Conservation (phyloP, 2,797 vertebrate species). For the Brotula barbata region DNA sequence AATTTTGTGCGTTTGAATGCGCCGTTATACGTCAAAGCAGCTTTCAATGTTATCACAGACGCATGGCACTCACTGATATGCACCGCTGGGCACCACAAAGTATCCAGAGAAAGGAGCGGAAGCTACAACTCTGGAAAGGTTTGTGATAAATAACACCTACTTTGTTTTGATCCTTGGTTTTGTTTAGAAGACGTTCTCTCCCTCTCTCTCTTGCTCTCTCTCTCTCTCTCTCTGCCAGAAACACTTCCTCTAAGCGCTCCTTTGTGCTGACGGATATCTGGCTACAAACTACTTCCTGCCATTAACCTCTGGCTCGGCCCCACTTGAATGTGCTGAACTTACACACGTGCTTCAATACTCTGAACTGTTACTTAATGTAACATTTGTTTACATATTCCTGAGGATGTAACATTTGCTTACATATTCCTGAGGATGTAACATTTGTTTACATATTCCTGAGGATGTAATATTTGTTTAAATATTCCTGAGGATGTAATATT, state of each 20-base stretch:
- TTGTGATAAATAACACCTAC: constrained; percentile 32
- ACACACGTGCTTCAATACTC: no score
- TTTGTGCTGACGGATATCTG: constrained; percentile 57
- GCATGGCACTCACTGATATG: constrained; percentile 9
- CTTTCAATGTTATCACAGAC: constrained; percentile 41
- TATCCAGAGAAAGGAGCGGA: constrained; percentile 30
- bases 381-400: no score
- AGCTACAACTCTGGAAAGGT: constrained; percentile 28
- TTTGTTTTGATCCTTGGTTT: constrained; percentile 59
- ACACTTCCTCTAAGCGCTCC: constrained; percentile 50
- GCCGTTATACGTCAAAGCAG: constrained; percentile 10
- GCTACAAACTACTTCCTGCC: constrained; percentile 45
- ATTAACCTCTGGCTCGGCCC: constrained; percentile 26
- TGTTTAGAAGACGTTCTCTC: constrained; percentile 32
- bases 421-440: no score
- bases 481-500: no score
- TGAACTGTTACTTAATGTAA: no score
- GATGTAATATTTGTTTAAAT: no score
- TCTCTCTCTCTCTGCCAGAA: constrained; percentile 5
- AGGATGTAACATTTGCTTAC: no score
- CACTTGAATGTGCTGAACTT: constrained; percentile 2
- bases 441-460: no score
- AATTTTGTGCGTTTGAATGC: not conserved
- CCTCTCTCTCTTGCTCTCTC: not conserved
- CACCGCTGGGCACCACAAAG: constrained; percentile 14